These are phyloP conservation scores for Amphiduros pacificus DNA, from an alignment of 2,888 invertebrate genomes.

Conservation along the genomic window DNA sequence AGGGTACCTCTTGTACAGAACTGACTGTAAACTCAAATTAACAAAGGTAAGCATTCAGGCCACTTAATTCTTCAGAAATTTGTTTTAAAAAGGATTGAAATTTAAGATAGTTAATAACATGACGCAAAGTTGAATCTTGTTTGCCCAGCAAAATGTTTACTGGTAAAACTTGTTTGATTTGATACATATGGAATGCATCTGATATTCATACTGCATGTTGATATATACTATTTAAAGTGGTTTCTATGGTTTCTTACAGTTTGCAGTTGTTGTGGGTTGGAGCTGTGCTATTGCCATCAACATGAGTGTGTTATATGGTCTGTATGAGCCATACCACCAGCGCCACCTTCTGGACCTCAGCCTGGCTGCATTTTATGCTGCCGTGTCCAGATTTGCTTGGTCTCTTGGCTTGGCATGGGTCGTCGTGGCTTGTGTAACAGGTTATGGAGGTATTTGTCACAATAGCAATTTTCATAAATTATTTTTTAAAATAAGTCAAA, in stretches of 20 bases:
- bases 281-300: slow-evolving; percentile 33
- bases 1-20: not conserved
- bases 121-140: no score
- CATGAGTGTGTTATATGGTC: slow-evolving; percentile 45
- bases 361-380: slow-evolving; percentile 55
- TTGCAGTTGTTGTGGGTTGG: slow-evolving; percentile 40
- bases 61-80: no score
- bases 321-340: slow-evolving; percentile 33
- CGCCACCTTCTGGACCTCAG: slow-evolving; percentile 30
- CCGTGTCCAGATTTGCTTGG: slow-evolving; percentile 61
- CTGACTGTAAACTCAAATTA: not conserved
- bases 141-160: no score
- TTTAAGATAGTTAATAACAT: no score
- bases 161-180: no score
- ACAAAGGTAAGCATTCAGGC: no score
- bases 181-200: no score
- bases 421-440: slow-evolving; percentile 62
- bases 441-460: slow-evolving; percentile 62
- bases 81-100: no score
- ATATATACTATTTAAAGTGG: no score
- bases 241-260: slow-evolving; percentile 25
- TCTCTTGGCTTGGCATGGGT: slow-evolving; percentile 62
- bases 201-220: no score
- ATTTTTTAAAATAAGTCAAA: no score
- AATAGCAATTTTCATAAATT: no score